Evolutionary conservation across 1,140 invertebrate species (phyloP).

Genomic region (Aphelenchoides besseyi): DNA sequence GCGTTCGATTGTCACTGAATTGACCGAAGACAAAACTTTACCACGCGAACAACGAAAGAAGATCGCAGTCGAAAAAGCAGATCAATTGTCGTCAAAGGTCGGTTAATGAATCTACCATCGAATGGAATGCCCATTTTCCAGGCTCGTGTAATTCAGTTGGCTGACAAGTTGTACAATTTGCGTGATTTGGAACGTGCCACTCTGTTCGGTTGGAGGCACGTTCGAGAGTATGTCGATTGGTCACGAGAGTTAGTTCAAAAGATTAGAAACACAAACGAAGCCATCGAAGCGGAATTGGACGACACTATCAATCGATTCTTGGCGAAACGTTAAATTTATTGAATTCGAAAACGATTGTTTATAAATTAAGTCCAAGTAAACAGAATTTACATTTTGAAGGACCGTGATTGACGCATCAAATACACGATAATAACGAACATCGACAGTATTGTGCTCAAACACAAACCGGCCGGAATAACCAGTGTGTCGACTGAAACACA

Average conservation of each 20-base stretch:
- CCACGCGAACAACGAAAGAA: slow-evolving; percentile 71
- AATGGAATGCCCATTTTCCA: slow-evolving; percentile 59
- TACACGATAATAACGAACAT: background rate
- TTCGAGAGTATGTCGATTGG: slow-evolving; percentile 74
- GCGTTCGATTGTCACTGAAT: slow-evolving; percentile 70
- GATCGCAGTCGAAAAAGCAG: slow-evolving; percentile 72
- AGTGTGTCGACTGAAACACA: background rate
- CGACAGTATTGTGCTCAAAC: slow-evolving; percentile 1
- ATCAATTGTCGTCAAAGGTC: slow-evolving; percentile 63
- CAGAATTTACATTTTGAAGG: background rate
- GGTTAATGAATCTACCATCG: too few species aligned
- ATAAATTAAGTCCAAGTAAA: background rate
- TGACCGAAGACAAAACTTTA: slow-evolving; percentile 76
- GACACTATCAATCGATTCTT: slow-evolving; percentile 64
- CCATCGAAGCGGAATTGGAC: slow-evolving; percentile 71
- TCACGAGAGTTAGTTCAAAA: slow-evolving; percentile 71
- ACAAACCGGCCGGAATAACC: slow-evolving; percentile 9
- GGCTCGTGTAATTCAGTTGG: slow-evolving; percentile 78
- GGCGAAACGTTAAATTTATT: slow-evolving; percentile 32
- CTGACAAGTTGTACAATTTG: slow-evolving; percentile 82
- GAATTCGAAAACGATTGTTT: background rate
- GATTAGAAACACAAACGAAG: slow-evolving; percentile 70
- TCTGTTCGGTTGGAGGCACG: slow-evolving; percentile 67
- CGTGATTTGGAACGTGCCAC: slow-evolving; percentile 70
- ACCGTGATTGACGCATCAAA: background rate